Percentiles rank a stretch among this genome's conserved stretches.
Conservation (phyloP, 2,888 invertebrate genomes). For the Flabesymbios commensalis region DNA sequence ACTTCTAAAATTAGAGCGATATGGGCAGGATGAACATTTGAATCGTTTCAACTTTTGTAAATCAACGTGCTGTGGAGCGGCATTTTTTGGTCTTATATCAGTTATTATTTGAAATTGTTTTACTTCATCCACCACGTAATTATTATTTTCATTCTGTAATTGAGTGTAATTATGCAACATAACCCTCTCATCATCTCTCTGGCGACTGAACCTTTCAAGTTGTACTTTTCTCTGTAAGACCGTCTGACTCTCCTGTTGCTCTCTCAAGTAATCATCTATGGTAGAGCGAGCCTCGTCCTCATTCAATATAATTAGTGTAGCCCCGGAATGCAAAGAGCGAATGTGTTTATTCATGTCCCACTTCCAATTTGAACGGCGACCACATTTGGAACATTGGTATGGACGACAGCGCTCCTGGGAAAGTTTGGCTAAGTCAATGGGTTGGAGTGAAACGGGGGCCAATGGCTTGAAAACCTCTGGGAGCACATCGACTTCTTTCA, state of each 20-base stretch:
- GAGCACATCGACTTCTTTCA: background rate
- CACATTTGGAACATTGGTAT: constrained; percentile 92
- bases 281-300: constrained; percentile 54
- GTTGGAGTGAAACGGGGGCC: background rate
- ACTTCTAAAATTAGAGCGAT: constrained; percentile 91
- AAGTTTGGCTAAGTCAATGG: too few species aligned
- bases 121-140: too few species aligned
- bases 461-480: background rate
- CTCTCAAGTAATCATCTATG: constrained; percentile 20
- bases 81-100: too few species aligned
- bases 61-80: background rate
- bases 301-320: constrained; percentile 48
- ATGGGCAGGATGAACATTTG: constrained; percentile 34
- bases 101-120: too few species aligned
- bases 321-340: constrained; percentile 37
- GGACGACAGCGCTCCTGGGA: constrained; percentile 63
- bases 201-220: too few species aligned
- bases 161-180: too few species aligned
- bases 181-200: too few species aligned
- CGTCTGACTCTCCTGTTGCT: too few species aligned
- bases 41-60: constrained; percentile 25
- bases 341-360: constrained; percentile 99
- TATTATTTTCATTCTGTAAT: too few species aligned
- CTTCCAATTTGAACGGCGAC: constrained; percentile 94
- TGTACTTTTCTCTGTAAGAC: too few species aligned